Evolutionary conservation across 1,140 invertebrate genomes (phyloP).

Genomic region (Hypsibius dujardini): DNA sequence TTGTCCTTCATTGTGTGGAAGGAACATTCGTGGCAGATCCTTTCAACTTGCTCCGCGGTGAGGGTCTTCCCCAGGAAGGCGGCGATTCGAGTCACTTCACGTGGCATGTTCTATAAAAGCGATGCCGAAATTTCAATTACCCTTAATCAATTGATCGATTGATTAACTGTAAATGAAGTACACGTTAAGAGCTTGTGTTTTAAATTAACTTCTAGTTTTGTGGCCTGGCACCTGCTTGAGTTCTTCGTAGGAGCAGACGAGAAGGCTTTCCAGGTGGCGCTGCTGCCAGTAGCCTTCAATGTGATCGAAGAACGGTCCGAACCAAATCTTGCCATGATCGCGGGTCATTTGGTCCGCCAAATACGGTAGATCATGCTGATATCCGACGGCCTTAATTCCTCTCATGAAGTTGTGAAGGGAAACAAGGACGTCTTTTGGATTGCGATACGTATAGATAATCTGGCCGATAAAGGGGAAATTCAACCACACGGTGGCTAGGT

Average conservation of each 20-base stretch:
- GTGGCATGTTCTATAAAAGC: conserved; percentile 26
- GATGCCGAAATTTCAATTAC: too few relatives aligned
- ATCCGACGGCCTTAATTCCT: conserved; percentile 25
- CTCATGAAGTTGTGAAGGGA: conserved; percentile 30
- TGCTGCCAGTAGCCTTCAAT: neutral
- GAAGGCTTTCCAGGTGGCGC: neutral
- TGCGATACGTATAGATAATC: conserved; percentile 33
- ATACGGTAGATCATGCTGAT: conserved; percentile 26
- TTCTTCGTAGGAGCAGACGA: neutral
- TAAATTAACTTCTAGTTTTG: too few relatives aligned
- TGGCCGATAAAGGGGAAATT: conserved; percentile 21
- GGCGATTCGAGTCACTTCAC: conserved; percentile 26
- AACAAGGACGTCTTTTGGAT: conserved; percentile 32
- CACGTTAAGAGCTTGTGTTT: neutral
- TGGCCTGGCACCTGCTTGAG: neutral
- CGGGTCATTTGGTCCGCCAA: conserved; percentile 29
- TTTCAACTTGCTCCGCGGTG: conserved; percentile 25
- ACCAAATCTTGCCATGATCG: conserved; percentile 25
- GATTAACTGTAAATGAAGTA: conserved; percentile 14
- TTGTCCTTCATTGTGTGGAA: conserved; percentile 32
- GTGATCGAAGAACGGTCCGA: neutral
- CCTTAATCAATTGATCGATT: neutral
- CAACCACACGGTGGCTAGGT: neutral
- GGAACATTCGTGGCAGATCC: conserved; percentile 27
- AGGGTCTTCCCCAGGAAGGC: conserved; percentile 28